Evolutionary conservation across 2,888 invertebrate genomes (phyloP), one percentile per base, ranked within the genome.

Genomic region (Mesodorylaimus sp.): DNA sequence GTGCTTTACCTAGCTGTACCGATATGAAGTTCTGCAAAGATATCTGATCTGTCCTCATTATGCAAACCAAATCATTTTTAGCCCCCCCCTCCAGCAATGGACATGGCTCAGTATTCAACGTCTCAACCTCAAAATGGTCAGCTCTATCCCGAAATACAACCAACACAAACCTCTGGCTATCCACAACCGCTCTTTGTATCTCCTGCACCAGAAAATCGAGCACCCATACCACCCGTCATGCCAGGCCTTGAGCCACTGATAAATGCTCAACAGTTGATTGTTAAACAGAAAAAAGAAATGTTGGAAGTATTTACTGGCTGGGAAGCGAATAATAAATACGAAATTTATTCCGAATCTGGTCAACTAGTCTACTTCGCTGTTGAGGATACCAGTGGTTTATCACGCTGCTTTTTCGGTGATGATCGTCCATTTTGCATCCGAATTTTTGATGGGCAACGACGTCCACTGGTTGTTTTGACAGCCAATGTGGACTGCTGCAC

Each of bases 241-340:
- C 32, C 32, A 7, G 47, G 39, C 2, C 27, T 49, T 28, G 29
- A 32, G 24, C 39, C 28, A 7, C 36, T 49, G 2, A 3, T 23
- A 7, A 10, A 21, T n/a, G 19, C 27, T 3, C 44, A 49, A 32
- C 23, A 32, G 36, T 5, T 49, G 3, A 21, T 49, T 10, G 32
- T 49, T 23, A 49, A 49, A 25, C 49, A 49, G 24, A 49, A 49
- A 19, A 43, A 44, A 37, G 47, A 48, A 48, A 26, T 53, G 46
- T 39, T 52, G 32, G 37, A 48, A 50, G 52, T 58, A 1, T 42
- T 57, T 23, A 55, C 54, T 19, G 53, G 53, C 23, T 60, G 56
- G 56, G 59, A 60, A 52, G 52, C 54, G 10, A 53, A 51, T 37
- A 59, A 60, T 47, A 54, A 53, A 45, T 60, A 58, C 48, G 54